Conservation (phyloP, 2,888 invertebrate genomes). For the Oscheius sp. region DNA sequence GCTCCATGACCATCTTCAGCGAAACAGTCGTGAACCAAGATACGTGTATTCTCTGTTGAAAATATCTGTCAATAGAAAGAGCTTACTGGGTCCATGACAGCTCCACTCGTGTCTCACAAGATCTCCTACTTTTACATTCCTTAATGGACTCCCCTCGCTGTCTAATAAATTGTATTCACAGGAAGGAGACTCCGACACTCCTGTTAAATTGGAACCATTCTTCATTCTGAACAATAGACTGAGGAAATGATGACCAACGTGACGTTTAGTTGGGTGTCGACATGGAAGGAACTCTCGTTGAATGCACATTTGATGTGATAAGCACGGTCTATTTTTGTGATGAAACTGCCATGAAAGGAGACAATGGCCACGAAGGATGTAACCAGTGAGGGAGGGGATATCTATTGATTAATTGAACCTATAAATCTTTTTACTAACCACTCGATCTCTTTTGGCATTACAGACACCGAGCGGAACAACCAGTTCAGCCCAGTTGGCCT, state of each 20-base stretch:
- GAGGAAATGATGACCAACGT: constrained; percentile 39
- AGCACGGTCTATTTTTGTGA: constrained; percentile 68
- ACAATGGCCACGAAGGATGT: constrained; percentile 68
- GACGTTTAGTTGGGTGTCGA: constrained; percentile 63
- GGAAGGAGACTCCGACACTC: constrained; percentile 29
- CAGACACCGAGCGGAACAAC: constrained; percentile 63
- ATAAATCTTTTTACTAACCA: constrained; percentile 39
- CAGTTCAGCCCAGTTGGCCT: constrained; percentile 56
- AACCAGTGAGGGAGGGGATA: constrained; percentile 65
- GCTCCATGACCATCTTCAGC: constrained; percentile 66
- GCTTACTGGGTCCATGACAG: constrained; percentile 37
- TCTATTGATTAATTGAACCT: constrained; percentile 44
- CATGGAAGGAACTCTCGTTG: constrained; percentile 61
- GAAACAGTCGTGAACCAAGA: constrained; percentile 64
- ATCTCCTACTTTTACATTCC: constrained; percentile 55
- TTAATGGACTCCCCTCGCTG: constrained; percentile 30
- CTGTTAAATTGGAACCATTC: constrained; percentile 29
- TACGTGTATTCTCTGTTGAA: neutral
- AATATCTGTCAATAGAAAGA: neutral
- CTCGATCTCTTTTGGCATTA: constrained; percentile 65
- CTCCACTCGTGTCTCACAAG: constrained; percentile 58
- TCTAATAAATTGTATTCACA: constrained; percentile 39
- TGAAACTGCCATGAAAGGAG: constrained; percentile 68
- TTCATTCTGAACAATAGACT: neutral
- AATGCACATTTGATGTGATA: constrained; percentile 67